Base-by-base conservation (phyloP, 2,113 vertebrate species). In the Chloropsis cyanopogon region DNA sequence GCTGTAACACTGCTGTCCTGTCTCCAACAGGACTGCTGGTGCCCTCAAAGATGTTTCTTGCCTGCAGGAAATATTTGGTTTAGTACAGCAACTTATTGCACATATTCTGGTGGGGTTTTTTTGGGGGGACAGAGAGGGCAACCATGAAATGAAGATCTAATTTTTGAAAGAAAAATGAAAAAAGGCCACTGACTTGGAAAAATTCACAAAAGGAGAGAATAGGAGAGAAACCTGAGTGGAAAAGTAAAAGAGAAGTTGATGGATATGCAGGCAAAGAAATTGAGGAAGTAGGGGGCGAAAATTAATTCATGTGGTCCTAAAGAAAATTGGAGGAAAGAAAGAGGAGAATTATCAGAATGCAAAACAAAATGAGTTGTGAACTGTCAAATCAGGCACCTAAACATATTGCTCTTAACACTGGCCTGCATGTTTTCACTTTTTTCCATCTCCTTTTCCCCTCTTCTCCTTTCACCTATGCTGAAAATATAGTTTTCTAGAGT, bases 121-220 rank as follows among this genome's bases (percentile, higher is more conserved):
- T 33, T 1, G 4, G 3, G 2, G 6, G 4, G 4, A 0, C 50
- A 22, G 20, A 29, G 46, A 60, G 26, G 76, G 20, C 26, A 82
- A 26, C 44, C 6, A 11, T 76, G 33, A 72, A 90, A 87, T 33
- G 15, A 49, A 22, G 29, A 33, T 64, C 49, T 24, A 64, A 35
- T 52, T 79, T 68, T 75, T 25, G 7, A 52, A 76, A 81, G 26
- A 80, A 79, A 33, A 21, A 28, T 33, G 10, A 21, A 14, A 37
- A 46, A 54, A 25, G 6, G 1, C 6, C 11, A 39, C 15, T 33
- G 21, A 26, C 14, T 93, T 87, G 39, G 7, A 61, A 65, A 92
- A 76, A 26, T 31, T 61, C 10, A 44, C 8, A 23, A 41, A 57
- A 37, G 13, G 44, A 10, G 4, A 11, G 5, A 81, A 44, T 7